phyloP scores from a whole-genome alignment of 2,113 vertebrate species.

The Oreamnos americanus region DNA sequence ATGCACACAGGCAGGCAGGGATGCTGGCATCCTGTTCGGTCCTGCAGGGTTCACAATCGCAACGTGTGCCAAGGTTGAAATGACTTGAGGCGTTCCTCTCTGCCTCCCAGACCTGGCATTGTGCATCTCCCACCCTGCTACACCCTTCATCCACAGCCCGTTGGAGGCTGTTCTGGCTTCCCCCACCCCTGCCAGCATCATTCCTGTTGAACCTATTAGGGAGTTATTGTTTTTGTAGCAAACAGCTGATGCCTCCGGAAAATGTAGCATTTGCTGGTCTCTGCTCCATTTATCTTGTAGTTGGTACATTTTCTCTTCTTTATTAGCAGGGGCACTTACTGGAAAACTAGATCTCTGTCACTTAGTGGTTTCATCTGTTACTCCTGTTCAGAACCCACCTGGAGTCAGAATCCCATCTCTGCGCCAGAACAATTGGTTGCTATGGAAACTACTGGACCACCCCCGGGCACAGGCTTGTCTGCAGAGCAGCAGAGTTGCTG shows the following conservation, averaged over 20 bases:
- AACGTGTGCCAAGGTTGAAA: fast-evolving
- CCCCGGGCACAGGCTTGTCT: neutral
- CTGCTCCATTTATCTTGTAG: neutral
- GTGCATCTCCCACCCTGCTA: fast-evolving
- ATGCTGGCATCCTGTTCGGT: neutral
- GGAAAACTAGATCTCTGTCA: constrained; percentile 9
- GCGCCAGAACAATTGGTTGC: constrained; percentile 38
- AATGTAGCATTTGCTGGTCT: neutral
- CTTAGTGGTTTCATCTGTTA: neutral
- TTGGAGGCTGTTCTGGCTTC: neutral
- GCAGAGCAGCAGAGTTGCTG: neutral
- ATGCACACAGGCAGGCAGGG: neutral
- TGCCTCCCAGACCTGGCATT: no score
- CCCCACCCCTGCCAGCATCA: neutral
- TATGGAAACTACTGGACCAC: constrained; percentile 37
- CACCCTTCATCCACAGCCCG: neutral
- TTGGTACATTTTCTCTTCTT: neutral
- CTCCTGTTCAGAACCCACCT: constrained; percentile 25
- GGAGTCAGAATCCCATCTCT: constrained; percentile 10
- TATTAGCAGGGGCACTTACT: neutral
- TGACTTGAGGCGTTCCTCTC: neutral
- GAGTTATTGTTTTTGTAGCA: neutral
- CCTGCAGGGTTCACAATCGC: neutral
- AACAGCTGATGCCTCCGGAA: constrained; percentile 27
- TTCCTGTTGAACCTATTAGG: neutral